Evolutionary conservation across 1,140 invertebrate species (phyloP).

Genomic region (Zaprionus tsacasi): DNA sequence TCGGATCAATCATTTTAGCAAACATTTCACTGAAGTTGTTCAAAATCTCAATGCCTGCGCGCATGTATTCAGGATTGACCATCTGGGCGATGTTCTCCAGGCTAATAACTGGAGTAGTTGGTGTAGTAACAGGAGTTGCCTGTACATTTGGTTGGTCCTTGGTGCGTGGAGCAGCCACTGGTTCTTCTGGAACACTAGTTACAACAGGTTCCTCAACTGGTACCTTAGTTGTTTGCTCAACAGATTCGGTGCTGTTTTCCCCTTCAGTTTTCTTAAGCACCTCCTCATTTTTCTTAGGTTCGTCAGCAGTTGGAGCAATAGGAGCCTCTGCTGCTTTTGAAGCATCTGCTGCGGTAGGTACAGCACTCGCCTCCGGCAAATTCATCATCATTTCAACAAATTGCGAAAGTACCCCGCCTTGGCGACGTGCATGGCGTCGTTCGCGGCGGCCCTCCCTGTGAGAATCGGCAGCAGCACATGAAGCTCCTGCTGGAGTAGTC

Average conservation of each 20-base stretch:
- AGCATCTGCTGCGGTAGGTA: conserved; percentile 14
- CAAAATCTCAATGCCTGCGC: conserved; percentile 74
- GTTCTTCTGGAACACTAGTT: conserved; percentile 29
- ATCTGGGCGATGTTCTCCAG: conserved; percentile 68
- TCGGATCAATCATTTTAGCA: conserved; percentile 78
- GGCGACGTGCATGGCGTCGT: conserved; percentile 56
- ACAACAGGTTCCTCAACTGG: conserved; percentile 8
- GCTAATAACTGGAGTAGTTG: conserved; percentile 61
- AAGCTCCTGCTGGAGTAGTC: conserved; percentile 5
- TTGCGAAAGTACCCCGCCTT: conserved; percentile 66
- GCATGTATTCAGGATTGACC: conserved; percentile 74
- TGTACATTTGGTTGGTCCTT: conserved; percentile 32
- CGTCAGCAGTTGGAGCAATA: conserved; percentile 15
- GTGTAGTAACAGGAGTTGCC: conserved; percentile 15
- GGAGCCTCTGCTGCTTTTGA: conserved; percentile 22
- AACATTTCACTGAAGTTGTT: conserved; percentile 83
- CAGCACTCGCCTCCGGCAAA: conserved; percentile 62
- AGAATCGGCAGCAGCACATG: conserved; percentile 16
- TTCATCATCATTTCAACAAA: conserved; percentile 77
- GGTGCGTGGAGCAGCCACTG: conserved; percentile 43
- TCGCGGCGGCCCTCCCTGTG: conserved; percentile 54
- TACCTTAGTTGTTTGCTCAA: conserved; percentile 5
- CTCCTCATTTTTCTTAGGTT: neutral
- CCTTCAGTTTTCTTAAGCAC: neutral
- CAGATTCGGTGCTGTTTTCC: neutral